Evolutionary conservation across 2,888 invertebrate genomes (phyloP).

Genomic region (Cabera pusaria): DNA sequence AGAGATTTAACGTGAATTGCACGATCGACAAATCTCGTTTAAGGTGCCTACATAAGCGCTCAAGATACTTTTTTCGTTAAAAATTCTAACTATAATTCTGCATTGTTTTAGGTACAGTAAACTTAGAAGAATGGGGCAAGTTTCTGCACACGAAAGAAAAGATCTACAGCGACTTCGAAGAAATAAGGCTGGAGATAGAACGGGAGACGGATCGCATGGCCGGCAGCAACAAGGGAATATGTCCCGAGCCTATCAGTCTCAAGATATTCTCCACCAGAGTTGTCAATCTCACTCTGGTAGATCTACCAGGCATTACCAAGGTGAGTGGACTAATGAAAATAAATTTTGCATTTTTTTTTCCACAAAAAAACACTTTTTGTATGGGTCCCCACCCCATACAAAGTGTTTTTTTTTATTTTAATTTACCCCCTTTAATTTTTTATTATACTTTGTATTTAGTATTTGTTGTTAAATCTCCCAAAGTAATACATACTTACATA

Average conservation of each 20-base stretch:
- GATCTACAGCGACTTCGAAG: conserved; percentile 94
- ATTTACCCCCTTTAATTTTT: too few species aligned
- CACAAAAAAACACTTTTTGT: too few species aligned
- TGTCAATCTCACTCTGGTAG: conserved; percentile 97
- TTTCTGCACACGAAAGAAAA: conserved; percentile 96
- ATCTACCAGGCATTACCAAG: conserved; percentile 99
- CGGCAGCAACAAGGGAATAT: conserved; percentile 98
- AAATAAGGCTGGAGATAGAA: conserved; percentile 96
- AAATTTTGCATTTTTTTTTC: too few species aligned
- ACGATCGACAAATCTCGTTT: too few species aligned
- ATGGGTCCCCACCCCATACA: too few species aligned
- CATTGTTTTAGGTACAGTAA: conserved; percentile 88
- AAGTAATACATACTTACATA: too few species aligned
- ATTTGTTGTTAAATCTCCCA: too few species aligned
- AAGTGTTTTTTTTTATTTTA: too few species aligned
- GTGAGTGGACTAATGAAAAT: conserved; percentile 57
- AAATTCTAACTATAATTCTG: conserved; percentile 9
- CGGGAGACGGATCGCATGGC: conserved; percentile 97
- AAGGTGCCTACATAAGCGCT: too few species aligned
- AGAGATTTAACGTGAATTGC: too few species aligned
- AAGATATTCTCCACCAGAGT: conserved; percentile 98
- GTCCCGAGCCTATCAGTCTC: conserved; percentile 96
- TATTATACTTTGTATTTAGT: too few species aligned
- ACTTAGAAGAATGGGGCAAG: conserved; percentile 96
- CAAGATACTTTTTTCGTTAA: too few species aligned